Evolutionary conservation across 1,140 invertebrate species (phyloP), one percentile per base, ranked within the genome.

Genomic region (Mercenaria mercenaria): DNA sequence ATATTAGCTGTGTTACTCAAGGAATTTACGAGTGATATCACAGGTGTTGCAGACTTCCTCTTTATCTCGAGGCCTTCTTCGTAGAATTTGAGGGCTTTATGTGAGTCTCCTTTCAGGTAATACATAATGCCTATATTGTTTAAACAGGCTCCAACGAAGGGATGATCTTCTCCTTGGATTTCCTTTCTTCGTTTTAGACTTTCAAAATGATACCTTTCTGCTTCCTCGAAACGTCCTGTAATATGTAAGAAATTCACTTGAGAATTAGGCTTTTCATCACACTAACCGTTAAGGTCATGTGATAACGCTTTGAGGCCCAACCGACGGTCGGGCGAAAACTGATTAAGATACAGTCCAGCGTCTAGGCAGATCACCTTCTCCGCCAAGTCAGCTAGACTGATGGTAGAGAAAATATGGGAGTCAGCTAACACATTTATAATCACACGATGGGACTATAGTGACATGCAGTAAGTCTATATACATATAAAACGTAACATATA

Each of bases 81-180:
- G 56, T 79, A 79, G 34, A 61, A 87, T 26, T 56, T 43, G 13
- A 87, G 34, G 3, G 85, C 72, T 23, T 64, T 59, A 6, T 79
- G 8, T 43, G n/a, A 4, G 34, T 87, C 85, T 29, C 50, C 85
- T 34, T 39, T 77, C 74, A 79, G 85, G 20, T 77, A 29, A 64
- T 79, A 87, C 43, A 87, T 64, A 6, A 87, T 39, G 26, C 85
- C 85, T 15, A 87, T 77, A 34, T 87, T 79, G 74, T 87, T 79
- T 10, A 87, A 56, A 11, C 52, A 64, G 26, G 56, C 20, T 20
- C 85, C 85, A 64, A 87, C 34, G 11, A 37, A 26, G 13, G 85
- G 85, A 59, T 79, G 47, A 47, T 87, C 76, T 52, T 77, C 47
- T 10, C 74, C 69, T 59, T 64, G 34, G 0, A 87, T n/a, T 47